Percentiles rank a stretch among this genome's conserved stretches.
Conservation (phyloP, 1,140 invertebrate genomes). For the Drosophila obscura region DNA sequence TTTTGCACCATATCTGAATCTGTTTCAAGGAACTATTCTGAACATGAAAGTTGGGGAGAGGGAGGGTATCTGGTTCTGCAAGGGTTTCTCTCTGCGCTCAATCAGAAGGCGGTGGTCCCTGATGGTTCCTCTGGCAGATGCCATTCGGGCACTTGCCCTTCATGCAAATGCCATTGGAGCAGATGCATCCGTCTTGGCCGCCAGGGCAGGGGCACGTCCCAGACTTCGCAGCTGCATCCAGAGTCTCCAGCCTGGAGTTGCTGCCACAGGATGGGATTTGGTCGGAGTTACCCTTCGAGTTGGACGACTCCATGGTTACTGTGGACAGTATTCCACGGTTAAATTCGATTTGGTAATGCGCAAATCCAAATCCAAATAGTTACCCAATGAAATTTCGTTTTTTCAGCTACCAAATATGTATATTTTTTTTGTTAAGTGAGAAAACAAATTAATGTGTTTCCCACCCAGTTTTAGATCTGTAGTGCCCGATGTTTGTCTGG, state of each 20-base stretch:
- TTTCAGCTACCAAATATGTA: not conserved
- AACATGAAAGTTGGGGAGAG: not conserved
- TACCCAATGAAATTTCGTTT: not conserved
- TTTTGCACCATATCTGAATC: too few species aligned
- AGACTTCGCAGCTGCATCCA: too few species aligned
- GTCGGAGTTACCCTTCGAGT: too few species aligned
- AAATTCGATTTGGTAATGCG: too few species aligned
- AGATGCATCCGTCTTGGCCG: not conserved
- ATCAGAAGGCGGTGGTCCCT: not conserved
- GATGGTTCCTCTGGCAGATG: constrained; percentile 5
- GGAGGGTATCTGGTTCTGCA: not conserved
- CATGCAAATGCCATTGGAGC: not conserved
- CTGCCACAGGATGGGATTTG: too few species aligned
- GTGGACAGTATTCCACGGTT: too few species aligned
- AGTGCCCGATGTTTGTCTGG: constrained; percentile 8
- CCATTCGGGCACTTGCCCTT: not conserved
- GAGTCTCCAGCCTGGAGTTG: too few species aligned
- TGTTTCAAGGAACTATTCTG: not conserved
- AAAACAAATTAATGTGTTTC: constrained; percentile 13
- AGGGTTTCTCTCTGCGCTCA: too few species aligned
- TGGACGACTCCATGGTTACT: too few species aligned
- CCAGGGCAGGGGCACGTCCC: too few species aligned
- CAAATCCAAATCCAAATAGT: too few species aligned
- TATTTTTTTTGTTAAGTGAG: not conserved
- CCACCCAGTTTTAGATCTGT: not conserved